Conservation (phyloP, 1,140 invertebrate genomes). For the Anadara kagoshimensis region DNA sequence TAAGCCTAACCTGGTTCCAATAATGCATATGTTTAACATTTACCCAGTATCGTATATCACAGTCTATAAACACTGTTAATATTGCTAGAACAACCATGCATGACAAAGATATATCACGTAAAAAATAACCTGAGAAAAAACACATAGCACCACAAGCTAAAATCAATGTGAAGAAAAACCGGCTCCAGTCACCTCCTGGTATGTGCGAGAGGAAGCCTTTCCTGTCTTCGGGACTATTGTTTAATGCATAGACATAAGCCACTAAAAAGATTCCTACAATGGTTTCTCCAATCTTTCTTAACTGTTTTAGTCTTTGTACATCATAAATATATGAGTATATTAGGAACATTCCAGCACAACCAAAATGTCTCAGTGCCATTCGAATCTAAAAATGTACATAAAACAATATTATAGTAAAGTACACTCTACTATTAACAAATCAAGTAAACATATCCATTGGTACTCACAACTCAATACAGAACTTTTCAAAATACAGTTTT, state of each 20-base stretch:
- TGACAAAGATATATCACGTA: constrained; percentile 52
- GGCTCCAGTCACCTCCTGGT: constrained; percentile 51
- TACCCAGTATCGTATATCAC: constrained; percentile 54
- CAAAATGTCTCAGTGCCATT: constrained; percentile 49
- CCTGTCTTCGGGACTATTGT: constrained; percentile 49
- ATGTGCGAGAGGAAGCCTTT: constrained; percentile 53
- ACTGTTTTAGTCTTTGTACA: constrained; percentile 33
- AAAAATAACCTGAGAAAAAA: constrained; percentile 62
- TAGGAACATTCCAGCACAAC: constrained; percentile 56
- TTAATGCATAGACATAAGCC: constrained; percentile 48
- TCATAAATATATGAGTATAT: constrained; percentile 51
- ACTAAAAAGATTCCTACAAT: constrained; percentile 58
- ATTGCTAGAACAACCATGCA: constrained; percentile 40
- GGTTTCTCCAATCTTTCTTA: constrained; percentile 54
- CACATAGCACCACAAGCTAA: constrained; percentile 55
- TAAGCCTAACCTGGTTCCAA: constrained; percentile 56
- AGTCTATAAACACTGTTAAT: constrained; percentile 47
- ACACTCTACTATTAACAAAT: background rate
- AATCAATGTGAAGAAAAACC: constrained; percentile 51
- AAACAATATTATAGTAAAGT: background rate
- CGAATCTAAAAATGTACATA: constrained; percentile 42
- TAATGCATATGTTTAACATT: constrained; percentile 42
- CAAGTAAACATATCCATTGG: background rate
- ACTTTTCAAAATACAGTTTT: background rate
- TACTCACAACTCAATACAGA: background rate